Evolutionary conservation across 1,140 invertebrate genomes (phyloP).

Genomic region (Helicoverpa armigera): DNA sequence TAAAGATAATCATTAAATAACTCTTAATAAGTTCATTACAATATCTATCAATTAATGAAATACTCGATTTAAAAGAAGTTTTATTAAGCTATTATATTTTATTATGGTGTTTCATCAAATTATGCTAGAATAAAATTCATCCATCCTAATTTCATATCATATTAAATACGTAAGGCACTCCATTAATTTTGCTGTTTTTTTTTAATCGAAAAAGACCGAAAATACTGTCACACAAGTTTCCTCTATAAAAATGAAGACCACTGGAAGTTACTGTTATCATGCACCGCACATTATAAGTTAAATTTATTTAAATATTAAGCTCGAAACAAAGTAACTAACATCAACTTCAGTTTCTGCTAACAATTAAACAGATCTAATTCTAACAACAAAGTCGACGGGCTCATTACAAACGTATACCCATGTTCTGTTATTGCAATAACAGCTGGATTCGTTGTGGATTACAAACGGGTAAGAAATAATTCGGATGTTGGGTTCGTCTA

Average conservation of each 20-base stretch:
- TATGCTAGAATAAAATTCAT: conserved; percentile 86
- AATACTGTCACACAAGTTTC: conserved; percentile 73
- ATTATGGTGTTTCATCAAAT: conserved; percentile 84
- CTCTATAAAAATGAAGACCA: conserved; percentile 79
- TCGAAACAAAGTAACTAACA: conserved; percentile 37
- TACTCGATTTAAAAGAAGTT: conserved; percentile 79
- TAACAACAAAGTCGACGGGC: conserved; percentile 19
- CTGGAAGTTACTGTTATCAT: conserved; percentile 73
- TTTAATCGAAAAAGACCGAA: conserved; percentile 76
- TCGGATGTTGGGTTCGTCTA: conserved; percentile 22
- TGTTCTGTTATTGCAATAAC: conserved; percentile 2
- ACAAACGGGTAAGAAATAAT: conserved; percentile 27
- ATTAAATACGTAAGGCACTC: conserved; percentile 86
- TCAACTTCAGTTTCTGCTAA: conserved; percentile 24
- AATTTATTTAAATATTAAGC: conserved; percentile 37
- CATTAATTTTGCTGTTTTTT: conserved; percentile 82
- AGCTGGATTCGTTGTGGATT: conserved; percentile 15
- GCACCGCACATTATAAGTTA: conserved; percentile 37
- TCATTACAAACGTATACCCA: neutral
- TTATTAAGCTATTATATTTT: conserved; percentile 78
- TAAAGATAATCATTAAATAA: conserved; percentile 75
- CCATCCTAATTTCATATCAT: conserved; percentile 84
- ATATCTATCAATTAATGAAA: conserved; percentile 81
- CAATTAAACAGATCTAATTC: conserved; percentile 14
- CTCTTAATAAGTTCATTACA: conserved; percentile 80